A percentile compares a stretch with the other conserved stretches of the same genome.
Conservation (phyloP, 2,113 vertebrate species). For the Onychostruthus taczanowskii region DNA sequence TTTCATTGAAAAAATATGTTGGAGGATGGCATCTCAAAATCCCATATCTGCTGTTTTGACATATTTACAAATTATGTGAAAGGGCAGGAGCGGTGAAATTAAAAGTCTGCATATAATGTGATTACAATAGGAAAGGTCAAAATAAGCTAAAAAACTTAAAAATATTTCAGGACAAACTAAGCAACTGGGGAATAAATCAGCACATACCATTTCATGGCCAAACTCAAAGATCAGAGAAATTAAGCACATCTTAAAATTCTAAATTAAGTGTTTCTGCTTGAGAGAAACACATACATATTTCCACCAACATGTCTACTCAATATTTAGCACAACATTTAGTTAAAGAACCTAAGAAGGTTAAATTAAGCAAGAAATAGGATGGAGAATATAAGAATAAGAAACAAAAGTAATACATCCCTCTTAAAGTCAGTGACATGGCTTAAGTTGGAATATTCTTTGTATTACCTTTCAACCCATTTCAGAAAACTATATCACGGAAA, state of each 20-base stretch:
- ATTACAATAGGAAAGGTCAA: neutral
- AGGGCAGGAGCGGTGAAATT: neutral
- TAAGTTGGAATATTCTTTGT: neutral
- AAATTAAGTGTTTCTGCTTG: neutral
- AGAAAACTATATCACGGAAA: neutral
- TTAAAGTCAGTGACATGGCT: neutral
- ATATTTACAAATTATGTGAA: neutral
- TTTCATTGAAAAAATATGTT: neutral
- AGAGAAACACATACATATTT: neutral
- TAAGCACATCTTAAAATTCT: neutral
- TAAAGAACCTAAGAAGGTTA: neutral
- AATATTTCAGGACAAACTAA: neutral
- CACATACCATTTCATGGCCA: accelerated
- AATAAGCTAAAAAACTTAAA: neutral
- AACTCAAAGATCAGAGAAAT: neutral
- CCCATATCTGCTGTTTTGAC: neutral
- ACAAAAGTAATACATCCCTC: neutral
- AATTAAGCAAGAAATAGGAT: neutral
- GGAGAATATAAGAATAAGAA: neutral
- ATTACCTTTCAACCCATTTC: neutral
- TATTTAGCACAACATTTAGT: neutral
- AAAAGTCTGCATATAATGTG: neutral
- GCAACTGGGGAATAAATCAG: neutral
- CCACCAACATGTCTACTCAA: neutral
- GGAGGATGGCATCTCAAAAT: neutral